These are phyloP conservation scores for Samia ricini DNA, from an alignment of 1,140 invertebrate species.

Conservation along the genomic window DNA sequence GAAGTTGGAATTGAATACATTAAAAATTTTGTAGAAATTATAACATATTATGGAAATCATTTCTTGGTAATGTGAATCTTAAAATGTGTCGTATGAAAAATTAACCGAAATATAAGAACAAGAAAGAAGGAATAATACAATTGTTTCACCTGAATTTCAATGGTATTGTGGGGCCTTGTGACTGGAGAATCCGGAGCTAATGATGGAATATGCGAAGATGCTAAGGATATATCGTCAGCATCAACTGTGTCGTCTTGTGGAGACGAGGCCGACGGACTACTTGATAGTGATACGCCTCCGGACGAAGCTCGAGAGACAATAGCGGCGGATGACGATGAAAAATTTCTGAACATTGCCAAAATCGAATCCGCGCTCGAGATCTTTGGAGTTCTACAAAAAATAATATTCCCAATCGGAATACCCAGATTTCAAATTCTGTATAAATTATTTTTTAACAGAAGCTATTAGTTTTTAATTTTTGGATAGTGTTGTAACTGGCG, in stretches of 20 bases:
- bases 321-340: conserved; percentile 78
- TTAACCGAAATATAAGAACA: too few species aligned
- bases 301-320: conserved; percentile 77
- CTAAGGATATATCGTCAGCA: conserved; percentile 81
- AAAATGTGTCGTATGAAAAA: too few species aligned
- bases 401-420: too few species aligned
- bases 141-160: conserved; percentile 78
- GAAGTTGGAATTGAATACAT: background rate
- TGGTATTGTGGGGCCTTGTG: conserved; percentile 69
- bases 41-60: background rate
- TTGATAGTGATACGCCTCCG: conserved; percentile 79
- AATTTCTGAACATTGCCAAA: conserved; percentile 85
- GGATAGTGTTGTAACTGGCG: too few species aligned
- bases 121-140: background rate
- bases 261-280: conserved; percentile 82
- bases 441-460: too few species aligned
- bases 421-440: too few species aligned
- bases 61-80: too few species aligned
- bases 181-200: conserved; percentile 80
- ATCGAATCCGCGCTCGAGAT: conserved; percentile 86
- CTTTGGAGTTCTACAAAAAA: conserved; percentile 74
- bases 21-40: background rate
- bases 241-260: conserved; percentile 82
- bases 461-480: too few species aligned
- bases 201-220: conserved; percentile 79